phyloP scores from a whole-genome alignment of 2,113 vertebrate genomes.

The Lontra canadensis region DNA sequence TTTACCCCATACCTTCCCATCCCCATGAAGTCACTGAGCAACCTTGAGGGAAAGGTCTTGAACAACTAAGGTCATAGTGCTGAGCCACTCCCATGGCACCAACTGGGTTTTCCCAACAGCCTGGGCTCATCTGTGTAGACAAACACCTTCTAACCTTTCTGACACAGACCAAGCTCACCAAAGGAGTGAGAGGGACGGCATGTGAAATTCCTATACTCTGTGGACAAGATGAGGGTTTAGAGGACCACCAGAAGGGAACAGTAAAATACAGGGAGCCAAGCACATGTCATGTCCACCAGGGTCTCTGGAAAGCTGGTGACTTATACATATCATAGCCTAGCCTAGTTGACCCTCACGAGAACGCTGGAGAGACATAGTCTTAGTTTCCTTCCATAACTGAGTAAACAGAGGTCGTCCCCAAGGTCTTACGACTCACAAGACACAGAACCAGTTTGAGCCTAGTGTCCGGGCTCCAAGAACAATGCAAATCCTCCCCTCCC shows the following conservation, averaged over 20 bases:
- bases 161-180: not conserved
- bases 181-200: not conserved
- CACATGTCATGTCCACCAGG: not conserved
- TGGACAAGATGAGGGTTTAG: not conserved
- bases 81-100: not conserved
- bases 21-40: not conserved
- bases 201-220: accelerated
- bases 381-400: not conserved
- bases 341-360: not conserved
- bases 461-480: not conserved
- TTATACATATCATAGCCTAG: not conserved
- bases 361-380: not conserved
- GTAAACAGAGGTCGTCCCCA: not conserved
- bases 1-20: not conserved
- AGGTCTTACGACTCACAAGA: not conserved
- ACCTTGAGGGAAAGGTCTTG: not conserved
- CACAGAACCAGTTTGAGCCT: not conserved
- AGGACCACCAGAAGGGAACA: not conserved
- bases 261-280: not conserved
- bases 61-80: not conserved
- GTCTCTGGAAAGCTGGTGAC: not conserved
- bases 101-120: not conserved
- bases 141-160: not conserved
- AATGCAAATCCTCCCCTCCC: not conserved
- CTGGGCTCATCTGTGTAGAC: not conserved